Percentiles rank a stretch among this genome's conserved stretches.
Conservation (phyloP, 2,797 vertebrate genomes). For the Pyrrhura leucotis region DNA sequence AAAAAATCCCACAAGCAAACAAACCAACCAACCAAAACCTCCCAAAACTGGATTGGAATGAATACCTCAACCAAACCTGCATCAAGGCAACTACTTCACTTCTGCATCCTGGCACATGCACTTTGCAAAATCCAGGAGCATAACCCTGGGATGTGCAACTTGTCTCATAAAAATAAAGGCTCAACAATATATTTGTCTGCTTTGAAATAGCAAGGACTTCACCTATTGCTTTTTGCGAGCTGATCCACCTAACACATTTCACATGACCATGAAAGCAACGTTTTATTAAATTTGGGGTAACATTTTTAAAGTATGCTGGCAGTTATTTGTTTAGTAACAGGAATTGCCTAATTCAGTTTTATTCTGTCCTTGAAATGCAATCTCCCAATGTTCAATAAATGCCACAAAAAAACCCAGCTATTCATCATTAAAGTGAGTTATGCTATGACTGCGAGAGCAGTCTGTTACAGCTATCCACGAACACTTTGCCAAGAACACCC, state of each 20-base stretch:
- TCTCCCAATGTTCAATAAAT: neutral
- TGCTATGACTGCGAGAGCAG: neutral
- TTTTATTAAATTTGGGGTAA: neutral
- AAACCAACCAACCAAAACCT: neutral
- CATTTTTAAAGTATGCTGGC: neutral
- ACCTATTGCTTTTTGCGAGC: neutral
- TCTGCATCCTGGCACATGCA: rapidly evolving
- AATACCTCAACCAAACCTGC: neutral
- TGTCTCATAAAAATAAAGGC: neutral
- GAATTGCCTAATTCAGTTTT: neutral
- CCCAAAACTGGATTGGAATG: neutral
- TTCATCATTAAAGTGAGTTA: neutral
- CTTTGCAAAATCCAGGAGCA: rapidly evolving
- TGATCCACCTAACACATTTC: rapidly evolving
- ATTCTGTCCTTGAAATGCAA: constrained; percentile 7
- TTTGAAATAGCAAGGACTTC: neutral
- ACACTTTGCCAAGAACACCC: neutral
- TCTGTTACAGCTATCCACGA: neutral
- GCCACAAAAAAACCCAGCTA: neutral
- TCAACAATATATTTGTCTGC: neutral
- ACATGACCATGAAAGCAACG: rapidly evolving
- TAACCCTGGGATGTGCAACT: rapidly evolving
- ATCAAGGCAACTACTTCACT: neutral
- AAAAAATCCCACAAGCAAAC: neutral
- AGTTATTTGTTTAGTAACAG: neutral